Percentiles rank a stretch among this genome's conserved stretches.
phyloP scores from a whole-genome alignment of 2,888 invertebrate genomes.

The Cepaea hortensis region DNA sequence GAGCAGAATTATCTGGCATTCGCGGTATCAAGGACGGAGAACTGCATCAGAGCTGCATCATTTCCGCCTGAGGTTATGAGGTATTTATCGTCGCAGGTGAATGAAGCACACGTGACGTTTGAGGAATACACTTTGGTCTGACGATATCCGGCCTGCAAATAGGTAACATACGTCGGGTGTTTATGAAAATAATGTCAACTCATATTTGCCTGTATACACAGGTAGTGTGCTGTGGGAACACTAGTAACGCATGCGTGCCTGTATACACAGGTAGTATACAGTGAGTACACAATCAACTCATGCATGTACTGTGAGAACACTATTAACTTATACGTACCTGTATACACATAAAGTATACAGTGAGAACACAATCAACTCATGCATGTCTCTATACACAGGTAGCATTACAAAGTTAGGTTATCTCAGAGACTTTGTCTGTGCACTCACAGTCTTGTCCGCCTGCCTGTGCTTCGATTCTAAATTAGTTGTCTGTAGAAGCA shows the following conservation, averaged over 20 bases:
- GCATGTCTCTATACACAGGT: too few species aligned
- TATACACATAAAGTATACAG: too few species aligned
- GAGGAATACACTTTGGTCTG: constrained; percentile 92
- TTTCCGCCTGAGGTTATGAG: constrained; percentile 90
- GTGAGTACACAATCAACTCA: too few species aligned
- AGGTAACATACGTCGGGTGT: not conserved
- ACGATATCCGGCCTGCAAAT: constrained; percentile 83
- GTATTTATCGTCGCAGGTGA: constrained; percentile 90
- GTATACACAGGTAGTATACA: not conserved
- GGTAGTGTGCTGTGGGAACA: not conserved
- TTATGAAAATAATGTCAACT: not conserved
- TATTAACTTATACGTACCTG: too few species aligned
- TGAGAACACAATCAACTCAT: too few species aligned
- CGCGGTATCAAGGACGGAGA: constrained; percentile 77
- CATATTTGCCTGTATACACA: not conserved
- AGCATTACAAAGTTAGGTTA: too few species aligned
- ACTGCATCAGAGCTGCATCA: constrained; percentile 92
- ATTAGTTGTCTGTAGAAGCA: too few species aligned
- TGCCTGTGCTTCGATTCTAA: too few species aligned
- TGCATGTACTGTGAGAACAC: too few species aligned
- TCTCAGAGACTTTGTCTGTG: too few species aligned
- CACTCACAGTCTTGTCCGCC: too few species aligned
- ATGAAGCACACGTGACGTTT: constrained; percentile 86
- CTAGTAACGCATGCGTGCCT: not conserved
- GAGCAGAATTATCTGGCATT: constrained; percentile 10